phyloP scores from a whole-genome alignment of 2,797 vertebrate genomes.

The Phyllotis vaccarum region DNA sequence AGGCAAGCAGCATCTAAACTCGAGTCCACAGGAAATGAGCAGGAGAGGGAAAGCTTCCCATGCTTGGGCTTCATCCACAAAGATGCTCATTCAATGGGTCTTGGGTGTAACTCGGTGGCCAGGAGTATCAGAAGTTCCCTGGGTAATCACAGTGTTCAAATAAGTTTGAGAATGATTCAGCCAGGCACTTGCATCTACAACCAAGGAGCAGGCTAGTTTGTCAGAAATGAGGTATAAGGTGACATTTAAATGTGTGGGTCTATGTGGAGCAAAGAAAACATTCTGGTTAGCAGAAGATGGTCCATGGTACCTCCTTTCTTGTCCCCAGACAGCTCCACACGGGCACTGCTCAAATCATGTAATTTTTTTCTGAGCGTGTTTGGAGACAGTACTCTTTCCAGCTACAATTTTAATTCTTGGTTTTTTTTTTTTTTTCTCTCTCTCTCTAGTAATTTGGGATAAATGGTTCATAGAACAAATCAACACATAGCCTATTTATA shows the following conservation, averaged over 20 bases:
- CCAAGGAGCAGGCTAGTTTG: background rate
- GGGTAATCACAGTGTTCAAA: background rate
- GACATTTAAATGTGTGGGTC: background rate
- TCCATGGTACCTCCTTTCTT: background rate
- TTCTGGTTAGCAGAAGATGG: background rate
- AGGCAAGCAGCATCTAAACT: background rate
- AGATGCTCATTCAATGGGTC: background rate
- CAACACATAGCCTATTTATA: background rate
- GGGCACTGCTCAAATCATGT: background rate
- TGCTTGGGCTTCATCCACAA: background rate
- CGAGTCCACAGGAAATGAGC: background rate
- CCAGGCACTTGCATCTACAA: background rate
- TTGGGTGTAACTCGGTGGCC: background rate
- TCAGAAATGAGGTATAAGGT: background rate
- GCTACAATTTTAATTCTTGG: rapidly evolving
- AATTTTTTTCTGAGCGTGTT: background rate
- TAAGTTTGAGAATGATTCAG: background rate
- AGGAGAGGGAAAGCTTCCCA: background rate
- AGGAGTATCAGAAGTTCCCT: background rate
- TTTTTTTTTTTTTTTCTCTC: too few species aligned
- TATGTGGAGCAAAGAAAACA: background rate
- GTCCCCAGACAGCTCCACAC: too few species aligned
- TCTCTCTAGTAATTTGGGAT: background rate
- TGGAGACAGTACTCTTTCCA: background rate
- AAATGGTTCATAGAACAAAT: background rate